Evolutionary conservation across 2,888 invertebrate species (phyloP).

Genomic region (Pristionchus fissidentatus): DNA sequence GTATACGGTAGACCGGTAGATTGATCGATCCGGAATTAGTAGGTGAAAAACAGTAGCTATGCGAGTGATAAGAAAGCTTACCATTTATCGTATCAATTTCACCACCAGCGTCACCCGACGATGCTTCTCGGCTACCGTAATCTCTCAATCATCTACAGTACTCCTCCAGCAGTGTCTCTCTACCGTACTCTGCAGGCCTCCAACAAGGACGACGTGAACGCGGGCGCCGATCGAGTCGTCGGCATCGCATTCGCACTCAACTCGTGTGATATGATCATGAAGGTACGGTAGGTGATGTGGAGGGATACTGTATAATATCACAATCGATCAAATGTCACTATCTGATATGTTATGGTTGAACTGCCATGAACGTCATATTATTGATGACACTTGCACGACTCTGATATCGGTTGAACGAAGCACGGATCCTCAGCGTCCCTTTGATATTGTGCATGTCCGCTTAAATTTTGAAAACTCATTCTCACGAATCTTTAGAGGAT

Average conservation of each 20-base stretch:
- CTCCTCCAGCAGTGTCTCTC: not conserved
- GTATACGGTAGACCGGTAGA: slow-evolving; percentile 48
- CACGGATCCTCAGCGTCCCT: too few relatives aligned
- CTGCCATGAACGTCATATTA: not conserved
- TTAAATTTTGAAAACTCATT: too few relatives aligned
- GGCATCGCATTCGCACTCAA: slow-evolving; percentile 71
- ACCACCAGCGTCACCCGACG: too few relatives aligned
- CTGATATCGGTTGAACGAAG: not conserved
- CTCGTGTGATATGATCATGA: slow-evolving; percentile 66
- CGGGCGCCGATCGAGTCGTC: slow-evolving; percentile 72
- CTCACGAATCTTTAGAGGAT: too few relatives aligned
- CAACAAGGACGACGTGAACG: slow-evolving; percentile 10
- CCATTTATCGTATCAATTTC: too few relatives aligned
- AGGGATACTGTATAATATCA: not conserved
- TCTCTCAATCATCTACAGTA: too few relatives aligned
- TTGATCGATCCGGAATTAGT: too few relatives aligned
- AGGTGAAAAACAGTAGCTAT: too few relatives aligned
- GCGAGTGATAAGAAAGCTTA: too few relatives aligned
- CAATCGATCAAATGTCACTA: not conserved
- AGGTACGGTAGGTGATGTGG: slow-evolving; percentile 49
- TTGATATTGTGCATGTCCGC: too few relatives aligned
- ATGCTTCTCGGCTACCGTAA: too few relatives aligned
- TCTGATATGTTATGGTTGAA: not conserved
- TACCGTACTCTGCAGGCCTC: not conserved
- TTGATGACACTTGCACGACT: not conserved